These are phyloP conservation scores for Lamprotornis superbus DNA, from an alignment of 2,113 vertebrate genomes.

Conservation along the genomic window DNA sequence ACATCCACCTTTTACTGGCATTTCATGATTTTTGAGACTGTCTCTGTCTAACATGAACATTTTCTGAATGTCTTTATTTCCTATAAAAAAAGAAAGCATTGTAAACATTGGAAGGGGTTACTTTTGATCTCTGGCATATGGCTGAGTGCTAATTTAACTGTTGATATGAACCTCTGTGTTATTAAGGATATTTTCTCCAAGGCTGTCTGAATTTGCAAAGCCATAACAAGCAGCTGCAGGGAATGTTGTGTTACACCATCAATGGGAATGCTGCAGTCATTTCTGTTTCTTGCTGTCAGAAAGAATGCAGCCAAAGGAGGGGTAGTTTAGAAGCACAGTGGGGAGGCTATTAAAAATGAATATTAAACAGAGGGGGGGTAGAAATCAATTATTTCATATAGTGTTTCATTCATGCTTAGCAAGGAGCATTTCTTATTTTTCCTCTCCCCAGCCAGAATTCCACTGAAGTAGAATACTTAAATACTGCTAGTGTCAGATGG, in stretches of 20 bases:
- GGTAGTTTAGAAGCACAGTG: neutral
- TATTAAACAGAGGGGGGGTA: neutral
- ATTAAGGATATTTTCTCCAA: neutral
- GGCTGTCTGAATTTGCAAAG: neutral
- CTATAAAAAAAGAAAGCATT: neutral
- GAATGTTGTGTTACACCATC: neutral
- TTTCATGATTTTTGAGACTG: constrained; percentile 25
- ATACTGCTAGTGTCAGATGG: neutral
- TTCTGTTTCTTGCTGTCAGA: neutral
- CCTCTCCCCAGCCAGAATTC: neutral
- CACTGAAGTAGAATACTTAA: neutral
- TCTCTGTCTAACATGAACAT: neutral
- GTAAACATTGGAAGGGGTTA: neutral
- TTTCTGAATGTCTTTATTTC: neutral
- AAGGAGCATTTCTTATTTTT: neutral
- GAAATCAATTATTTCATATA: neutral
- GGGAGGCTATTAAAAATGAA: neutral
- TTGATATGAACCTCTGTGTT: neutral
- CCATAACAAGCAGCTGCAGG: neutral
- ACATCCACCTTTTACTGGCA: constrained; percentile 2
- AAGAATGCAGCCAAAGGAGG: neutral
- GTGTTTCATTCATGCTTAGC: neutral
- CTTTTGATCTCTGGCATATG: neutral
- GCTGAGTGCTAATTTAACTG: constrained; percentile 14
- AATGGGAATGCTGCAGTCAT: neutral